Evolutionary conservation across 2,797 vertebrate genomes (phyloP).

Genomic region (Meda fulgida): DNA sequence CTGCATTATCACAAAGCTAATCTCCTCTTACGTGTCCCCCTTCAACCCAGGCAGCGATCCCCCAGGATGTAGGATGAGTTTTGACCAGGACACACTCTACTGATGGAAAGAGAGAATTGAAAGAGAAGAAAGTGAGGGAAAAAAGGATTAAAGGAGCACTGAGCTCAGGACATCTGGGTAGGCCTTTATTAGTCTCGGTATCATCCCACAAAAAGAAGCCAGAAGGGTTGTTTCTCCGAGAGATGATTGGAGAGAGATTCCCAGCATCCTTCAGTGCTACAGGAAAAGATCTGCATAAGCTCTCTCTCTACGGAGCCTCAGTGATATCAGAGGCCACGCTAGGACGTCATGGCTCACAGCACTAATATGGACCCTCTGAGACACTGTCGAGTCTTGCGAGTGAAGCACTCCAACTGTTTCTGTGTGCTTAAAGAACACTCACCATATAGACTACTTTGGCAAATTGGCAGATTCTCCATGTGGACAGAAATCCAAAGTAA

Average conservation of each 20-base stretch:
- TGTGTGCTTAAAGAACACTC: conserved; percentile 36
- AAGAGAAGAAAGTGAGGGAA: conserved; percentile 46
- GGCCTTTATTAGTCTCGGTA: conserved; percentile 57
- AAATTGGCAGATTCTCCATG: not conserved
- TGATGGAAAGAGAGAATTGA: not conserved
- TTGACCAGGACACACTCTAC: conserved; percentile 33
- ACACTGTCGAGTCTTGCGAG: conserved; percentile 2
- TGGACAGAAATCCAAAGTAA: conserved; percentile 17
- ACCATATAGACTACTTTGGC: conserved; percentile 21
- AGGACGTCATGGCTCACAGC: conserved; percentile 39
- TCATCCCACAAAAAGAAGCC: conserved; percentile 55
- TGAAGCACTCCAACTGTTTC: conserved; percentile 23
- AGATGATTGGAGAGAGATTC: conserved; percentile 54
- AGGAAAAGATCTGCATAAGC: conserved; percentile 54
- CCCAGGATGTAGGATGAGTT: conserved; percentile 1
- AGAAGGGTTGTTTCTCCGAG: conserved; percentile 48
- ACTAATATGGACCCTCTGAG: conserved; percentile 47
- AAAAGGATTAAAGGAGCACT: conserved; percentile 61
- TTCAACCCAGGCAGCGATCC: conserved; percentile 44
- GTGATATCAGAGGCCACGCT: conserved; percentile 25
- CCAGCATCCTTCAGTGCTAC: conserved; percentile 38
- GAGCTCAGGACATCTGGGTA: conserved; percentile 59
- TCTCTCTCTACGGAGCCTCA: conserved; percentile 36
- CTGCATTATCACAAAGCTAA: conserved; percentile 52
- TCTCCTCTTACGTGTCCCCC: conserved; percentile 50